Conservation (phyloP, 1,140 invertebrate species). For the Spodoptera frugiperda region DNA sequence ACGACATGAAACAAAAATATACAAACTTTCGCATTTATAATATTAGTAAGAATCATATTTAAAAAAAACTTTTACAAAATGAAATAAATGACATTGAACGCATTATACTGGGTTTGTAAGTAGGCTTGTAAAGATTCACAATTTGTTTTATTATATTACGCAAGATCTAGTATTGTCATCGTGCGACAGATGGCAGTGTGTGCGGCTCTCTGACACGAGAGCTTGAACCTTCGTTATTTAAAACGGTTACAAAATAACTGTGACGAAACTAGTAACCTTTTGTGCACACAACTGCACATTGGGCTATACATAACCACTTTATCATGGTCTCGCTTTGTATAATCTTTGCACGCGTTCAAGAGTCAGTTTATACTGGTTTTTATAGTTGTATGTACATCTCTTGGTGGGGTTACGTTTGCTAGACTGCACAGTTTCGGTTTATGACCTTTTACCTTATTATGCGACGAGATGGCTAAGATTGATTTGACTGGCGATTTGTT, state of each 20-base stretch:
- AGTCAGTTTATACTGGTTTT: no score
- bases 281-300: not conserved
- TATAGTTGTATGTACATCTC: not conserved
- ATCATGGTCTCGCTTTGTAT: no score
- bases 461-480: not conserved
- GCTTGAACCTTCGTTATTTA: slow-evolving; percentile 47
- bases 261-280: slow-evolving; percentile 43
- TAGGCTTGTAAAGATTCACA: slow-evolving; percentile 37
- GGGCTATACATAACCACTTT: no score
- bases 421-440: slow-evolving; percentile 31
- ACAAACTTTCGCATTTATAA: not conserved
- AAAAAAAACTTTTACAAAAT: slow-evolving; percentile 33
- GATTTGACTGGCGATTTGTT: not conserved
- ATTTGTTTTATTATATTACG: slow-evolving; percentile 38
- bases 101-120: slow-evolving; percentile 1
- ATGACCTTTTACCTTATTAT: slow-evolving; percentile 33
- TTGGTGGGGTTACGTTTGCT: slow-evolving; percentile 28
- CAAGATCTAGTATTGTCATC: slow-evolving; percentile 40
- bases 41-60: not conserved
- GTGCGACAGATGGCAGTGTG: slow-evolving; percentile 24
- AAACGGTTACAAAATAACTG: slow-evolving; percentile 47
- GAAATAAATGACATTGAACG: slow-evolving; percentile 27
- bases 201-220: slow-evolving; percentile 35
- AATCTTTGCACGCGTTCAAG: no score
- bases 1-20: not conserved